Evolutionary conservation across 2,113 vertebrate genomes (phyloP).

Genomic region (Hippocampus guttulatus): DNA sequence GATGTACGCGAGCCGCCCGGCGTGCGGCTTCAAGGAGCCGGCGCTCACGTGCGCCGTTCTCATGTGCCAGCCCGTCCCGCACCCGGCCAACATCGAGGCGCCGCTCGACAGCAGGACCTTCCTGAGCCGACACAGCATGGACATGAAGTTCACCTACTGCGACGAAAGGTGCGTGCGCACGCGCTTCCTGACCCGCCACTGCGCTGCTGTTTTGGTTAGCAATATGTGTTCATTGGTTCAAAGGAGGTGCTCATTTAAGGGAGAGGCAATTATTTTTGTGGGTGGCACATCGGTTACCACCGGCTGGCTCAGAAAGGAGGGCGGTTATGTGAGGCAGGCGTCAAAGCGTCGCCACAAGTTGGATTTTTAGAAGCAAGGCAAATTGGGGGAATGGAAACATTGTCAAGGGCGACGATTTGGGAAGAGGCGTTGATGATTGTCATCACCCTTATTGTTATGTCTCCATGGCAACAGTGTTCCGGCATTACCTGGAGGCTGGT

Average conservation of each 20-base stretch:
- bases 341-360: no score
- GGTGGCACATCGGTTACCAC: no score
- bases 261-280: no score
- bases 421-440: not conserved
- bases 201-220: not conserved
- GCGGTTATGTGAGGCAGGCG: no score
- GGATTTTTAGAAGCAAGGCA: no score
- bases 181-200: no score
- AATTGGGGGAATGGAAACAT: no score
- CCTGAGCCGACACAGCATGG: conserved; percentile 97
- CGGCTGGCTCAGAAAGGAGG: no score
- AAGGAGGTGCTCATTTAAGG: no score
- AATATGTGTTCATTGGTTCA: not conserved
- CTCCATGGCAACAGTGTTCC: not conserved
- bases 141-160: conserved; percentile 99
- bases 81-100: conserved; percentile 94
- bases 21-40: conserved; percentile 88
- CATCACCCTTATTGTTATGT: no score
- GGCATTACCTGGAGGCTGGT: no score
- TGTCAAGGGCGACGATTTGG: not conserved
- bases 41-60: conserved; percentile 89
- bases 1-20: conserved; percentile 78
- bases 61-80: conserved; percentile 93
- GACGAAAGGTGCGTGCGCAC: conserved; percentile 81
- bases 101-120: conserved; percentile 96